phyloP scores from a whole-genome alignment of 2,888 invertebrate genomes.

The Masnerella sp. region DNA sequence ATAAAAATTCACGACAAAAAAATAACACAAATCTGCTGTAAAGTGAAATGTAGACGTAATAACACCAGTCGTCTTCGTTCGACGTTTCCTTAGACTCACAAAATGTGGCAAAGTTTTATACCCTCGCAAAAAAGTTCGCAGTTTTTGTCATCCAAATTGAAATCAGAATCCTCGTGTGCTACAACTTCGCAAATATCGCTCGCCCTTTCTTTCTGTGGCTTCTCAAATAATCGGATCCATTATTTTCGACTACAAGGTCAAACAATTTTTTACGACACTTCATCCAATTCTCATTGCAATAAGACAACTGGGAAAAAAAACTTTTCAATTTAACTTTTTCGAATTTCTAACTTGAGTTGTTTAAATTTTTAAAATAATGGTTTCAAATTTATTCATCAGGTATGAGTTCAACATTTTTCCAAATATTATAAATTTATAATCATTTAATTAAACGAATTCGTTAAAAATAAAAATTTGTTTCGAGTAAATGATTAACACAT shows the following conservation, averaged over 20 bases:
- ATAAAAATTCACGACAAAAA: too few species aligned
- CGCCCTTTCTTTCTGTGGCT: conserved; percentile 13
- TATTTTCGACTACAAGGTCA: conserved; percentile 23
- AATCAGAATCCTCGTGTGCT: conserved; percentile 53
- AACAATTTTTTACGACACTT: conserved; percentile 6
- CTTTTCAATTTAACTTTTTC: too few species aligned
- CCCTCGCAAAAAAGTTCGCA: conserved; percentile 49
- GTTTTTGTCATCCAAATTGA: conserved; percentile 55
- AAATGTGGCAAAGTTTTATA: conserved; percentile 51
- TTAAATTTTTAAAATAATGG: too few species aligned
- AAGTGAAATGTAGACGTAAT: conserved; percentile 46
- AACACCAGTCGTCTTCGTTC: conserved; percentile 33
- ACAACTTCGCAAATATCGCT: conserved; percentile 49
- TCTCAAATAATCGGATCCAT: conserved; percentile 46
- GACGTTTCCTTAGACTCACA: conserved; percentile 37
- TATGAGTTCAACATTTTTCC: too few species aligned
- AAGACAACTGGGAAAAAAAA: too few species aligned
- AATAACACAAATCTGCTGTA: not conserved
- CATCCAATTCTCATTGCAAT: not conserved
- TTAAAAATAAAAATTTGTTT: too few species aligned
- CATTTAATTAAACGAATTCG: too few species aligned
- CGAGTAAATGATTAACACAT: too few species aligned
- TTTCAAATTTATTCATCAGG: too few species aligned
- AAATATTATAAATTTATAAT: too few species aligned
- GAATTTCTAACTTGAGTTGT: too few species aligned